Conservation (phyloP, 2,113 vertebrate genomes). For the Garra rufa region DNA sequence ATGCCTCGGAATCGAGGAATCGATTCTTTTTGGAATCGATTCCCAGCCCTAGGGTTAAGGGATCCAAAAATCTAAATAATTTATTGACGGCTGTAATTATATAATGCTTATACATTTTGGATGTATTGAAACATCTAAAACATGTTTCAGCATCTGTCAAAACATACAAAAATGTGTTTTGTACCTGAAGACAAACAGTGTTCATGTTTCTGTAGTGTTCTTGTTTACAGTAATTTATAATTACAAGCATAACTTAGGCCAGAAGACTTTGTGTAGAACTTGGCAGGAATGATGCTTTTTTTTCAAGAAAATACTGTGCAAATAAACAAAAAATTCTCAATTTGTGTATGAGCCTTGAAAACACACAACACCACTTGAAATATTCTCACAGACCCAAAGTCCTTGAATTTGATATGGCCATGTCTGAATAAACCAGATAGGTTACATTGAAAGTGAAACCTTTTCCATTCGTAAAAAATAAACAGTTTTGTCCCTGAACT, state of each 20-base stretch:
- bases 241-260: background rate
- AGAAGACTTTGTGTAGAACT: background rate
- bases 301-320: background rate
- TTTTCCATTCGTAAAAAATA: background rate
- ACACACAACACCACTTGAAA: background rate
- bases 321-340: background rate
- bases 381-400: background rate
- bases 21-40: too few species aligned
- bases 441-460: background rate
- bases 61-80: too few species aligned
- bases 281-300: background rate
- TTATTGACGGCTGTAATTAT: too few species aligned
- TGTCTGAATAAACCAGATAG: background rate
- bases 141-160: too few species aligned
- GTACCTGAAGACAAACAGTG: background rate
- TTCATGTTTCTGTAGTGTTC: background rate
- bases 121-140: too few species aligned
- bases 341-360: conserved; percentile 17
- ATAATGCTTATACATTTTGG: too few species aligned
- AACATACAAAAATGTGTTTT: background rate
- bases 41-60: too few species aligned
- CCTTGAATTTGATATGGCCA: conserved; percentile 10
- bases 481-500: background rate
- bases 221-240: background rate
- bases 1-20: too few species aligned